Conservation (phyloP, 2,797 vertebrate species). For the Neomorphus geoffroyi region DNA sequence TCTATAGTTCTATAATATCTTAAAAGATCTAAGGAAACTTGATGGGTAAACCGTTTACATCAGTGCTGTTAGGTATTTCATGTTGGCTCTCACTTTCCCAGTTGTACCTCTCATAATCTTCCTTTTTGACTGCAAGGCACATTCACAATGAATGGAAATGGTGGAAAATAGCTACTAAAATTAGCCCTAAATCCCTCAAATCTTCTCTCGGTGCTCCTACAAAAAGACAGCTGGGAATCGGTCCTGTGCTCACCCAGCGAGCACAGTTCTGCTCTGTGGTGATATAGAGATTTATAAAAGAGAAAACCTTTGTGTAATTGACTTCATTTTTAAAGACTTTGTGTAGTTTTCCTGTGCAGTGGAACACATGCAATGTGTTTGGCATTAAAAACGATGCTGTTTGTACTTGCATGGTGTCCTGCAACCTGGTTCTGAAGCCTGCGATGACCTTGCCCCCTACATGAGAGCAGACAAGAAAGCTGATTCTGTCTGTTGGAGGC, state of each 20-base stretch:
- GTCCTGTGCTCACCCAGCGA: background rate
- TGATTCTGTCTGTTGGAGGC: background rate
- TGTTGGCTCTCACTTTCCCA: background rate
- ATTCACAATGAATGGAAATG: background rate
- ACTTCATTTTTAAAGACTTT: background rate
- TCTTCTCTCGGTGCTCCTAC: background rate
- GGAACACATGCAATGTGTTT: accelerated
- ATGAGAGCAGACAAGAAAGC: background rate
- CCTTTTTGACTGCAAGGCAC: background rate
- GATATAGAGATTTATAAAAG: background rate
- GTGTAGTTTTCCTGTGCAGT: background rate
- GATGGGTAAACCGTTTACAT: background rate
- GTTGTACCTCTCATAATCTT: background rate
- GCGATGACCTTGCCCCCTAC: background rate
- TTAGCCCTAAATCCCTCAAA: background rate
- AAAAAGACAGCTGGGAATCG: background rate
- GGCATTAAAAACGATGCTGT: background rate
- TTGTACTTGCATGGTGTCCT: background rate
- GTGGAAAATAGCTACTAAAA: background rate
- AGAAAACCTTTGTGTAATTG: background rate
- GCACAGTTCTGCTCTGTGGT: background rate
- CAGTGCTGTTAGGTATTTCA: accelerated
- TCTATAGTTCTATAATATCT: too few species aligned
- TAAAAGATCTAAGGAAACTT: background rate
- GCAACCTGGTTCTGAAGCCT: background rate